Evolutionary conservation across 2,888 invertebrate genomes (phyloP).

Genomic region (Druceiella hillmani): DNA sequence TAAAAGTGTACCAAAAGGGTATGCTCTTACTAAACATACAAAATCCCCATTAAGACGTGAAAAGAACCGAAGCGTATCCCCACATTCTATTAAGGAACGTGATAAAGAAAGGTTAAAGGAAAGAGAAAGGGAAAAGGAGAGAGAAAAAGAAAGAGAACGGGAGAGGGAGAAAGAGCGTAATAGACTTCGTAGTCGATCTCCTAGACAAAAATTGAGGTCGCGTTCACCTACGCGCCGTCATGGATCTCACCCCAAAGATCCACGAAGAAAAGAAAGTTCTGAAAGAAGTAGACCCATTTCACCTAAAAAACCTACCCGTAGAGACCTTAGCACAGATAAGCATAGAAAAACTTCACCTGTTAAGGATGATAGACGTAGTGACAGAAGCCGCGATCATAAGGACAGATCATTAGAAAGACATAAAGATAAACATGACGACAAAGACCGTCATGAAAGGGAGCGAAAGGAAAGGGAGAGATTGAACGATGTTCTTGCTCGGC

Average conservation of each 20-base stretch:
- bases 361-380: slow-evolving; percentile 52
- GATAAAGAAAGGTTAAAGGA: slow-evolving; percentile 47
- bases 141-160: slow-evolving; percentile 44
- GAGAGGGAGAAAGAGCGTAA: slow-evolving; percentile 50
- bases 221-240: slow-evolving; percentile 39
- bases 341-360: slow-evolving; percentile 40
- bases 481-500: too few species aligned
- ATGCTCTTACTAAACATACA: slow-evolving; percentile 33
- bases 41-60: slow-evolving; percentile 46
- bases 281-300: slow-evolving; percentile 47
- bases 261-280: slow-evolving; percentile 44
- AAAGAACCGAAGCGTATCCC: slow-evolving; percentile 41
- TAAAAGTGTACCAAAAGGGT: slow-evolving; percentile 38
- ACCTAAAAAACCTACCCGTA: slow-evolving; percentile 41
- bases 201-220: slow-evolving; percentile 42
- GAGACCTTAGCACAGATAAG: slow-evolving; percentile 40
- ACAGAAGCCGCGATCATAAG: slow-evolving; percentile 47
- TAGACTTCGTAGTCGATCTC: slow-evolving; percentile 45
- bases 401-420: slow-evolving; percentile 46
- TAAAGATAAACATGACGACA: slow-evolving; percentile 51
- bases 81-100: slow-evolving; percentile 41
- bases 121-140: slow-evolving; percentile 33
- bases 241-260: slow-evolving; percentile 39
- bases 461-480: slow-evolving; percentile 56
- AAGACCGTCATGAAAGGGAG: slow-evolving; percentile 59